phyloP scores from a whole-genome alignment of 2,113 vertebrate genomes.

The Lanius collurio region DNA sequence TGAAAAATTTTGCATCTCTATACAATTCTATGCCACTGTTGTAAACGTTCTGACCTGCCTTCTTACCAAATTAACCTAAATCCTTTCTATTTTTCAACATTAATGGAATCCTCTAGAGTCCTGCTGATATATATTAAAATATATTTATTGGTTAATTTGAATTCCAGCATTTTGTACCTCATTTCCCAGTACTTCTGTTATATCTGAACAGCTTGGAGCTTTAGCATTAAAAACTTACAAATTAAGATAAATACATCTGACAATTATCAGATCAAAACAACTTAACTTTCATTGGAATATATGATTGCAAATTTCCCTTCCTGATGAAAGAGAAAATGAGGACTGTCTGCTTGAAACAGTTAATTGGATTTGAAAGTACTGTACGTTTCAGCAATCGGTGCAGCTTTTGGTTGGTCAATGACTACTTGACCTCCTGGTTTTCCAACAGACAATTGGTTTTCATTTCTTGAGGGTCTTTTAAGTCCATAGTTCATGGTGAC shows the following conservation, averaged over 20 bases:
- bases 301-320: constrained; percentile 77
- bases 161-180: constrained; percentile 83
- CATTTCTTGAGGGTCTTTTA: constrained; percentile 66
- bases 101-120: constrained; percentile 97
- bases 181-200: constrained; percentile 76
- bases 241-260: constrained; percentile 82
- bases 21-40: constrained; percentile 89
- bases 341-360: constrained; percentile 72
- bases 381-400: constrained; percentile 50
- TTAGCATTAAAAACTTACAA: constrained; percentile 80
- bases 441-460: constrained; percentile 70
- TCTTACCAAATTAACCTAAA: constrained; percentile 99
- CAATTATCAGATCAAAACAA: constrained; percentile 84
- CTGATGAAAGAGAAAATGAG: constrained; percentile 74
- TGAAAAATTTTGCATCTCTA: constrained; percentile 88
- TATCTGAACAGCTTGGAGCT: constrained; percentile 77
- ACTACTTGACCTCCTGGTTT: constrained; percentile 75
- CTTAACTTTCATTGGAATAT: constrained; percentile 77
- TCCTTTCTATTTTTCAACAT: constrained; percentile 91
- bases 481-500: constrained; percentile 63
- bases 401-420: constrained; percentile 70
- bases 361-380: constrained; percentile 80
- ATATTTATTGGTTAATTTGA: constrained; percentile 89
- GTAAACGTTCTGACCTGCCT: constrained; percentile 91
- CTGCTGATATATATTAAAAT: constrained; percentile 89